Evolutionary conservation across 2,797 vertebrate species (phyloP), one percentile per base, ranked within the genome.

Genomic region (Streptopelia turtur): DNA sequence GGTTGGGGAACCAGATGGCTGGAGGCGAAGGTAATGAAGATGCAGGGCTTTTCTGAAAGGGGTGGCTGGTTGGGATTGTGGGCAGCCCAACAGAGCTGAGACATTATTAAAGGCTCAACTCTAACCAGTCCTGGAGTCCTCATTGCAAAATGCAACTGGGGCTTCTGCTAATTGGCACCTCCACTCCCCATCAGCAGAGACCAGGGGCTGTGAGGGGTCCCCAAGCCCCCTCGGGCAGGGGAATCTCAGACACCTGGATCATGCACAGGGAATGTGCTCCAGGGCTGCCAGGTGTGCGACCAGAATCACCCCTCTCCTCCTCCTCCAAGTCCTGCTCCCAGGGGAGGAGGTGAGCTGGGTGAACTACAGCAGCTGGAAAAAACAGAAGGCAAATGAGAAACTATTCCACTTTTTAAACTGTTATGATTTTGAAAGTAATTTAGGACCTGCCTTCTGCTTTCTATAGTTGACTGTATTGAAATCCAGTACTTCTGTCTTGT

Each of bases 21-120:
- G 0, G 1, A 94, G 90, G 82, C 86, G 76, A 90, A 94, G 59
- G 87, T 95, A 95, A 96, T 96, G 89, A 94, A 96, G 95, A 92
- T 25, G 24, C 92, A 94, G 84, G 87, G 43, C 71, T 93, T 65
- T 78, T 50, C 76, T 33, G 43, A 49, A 84, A 71, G 87, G 87
- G 80, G 70, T 65, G 43, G 33, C 89, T 89, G 82, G 66, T 77
- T 90, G 76, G 53, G 72, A 78, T 27, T 31, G 55, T 82, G 75
- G 87, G 76, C 89, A 93, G 72, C 49, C 59, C 28, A 63, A 70
- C 72, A 70, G 72, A 89, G 37, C n/a, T 20, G 52, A 75, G 61
- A 22, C 64, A 9, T 80, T 81, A 70, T 75, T 79, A 88, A 61
- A 72, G 27, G 57, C 77, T 69, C 10, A 0, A 2, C 68, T 61